Evolutionary conservation across 2,113 vertebrate species (phyloP).

Genomic region (Dryoscopus gambensis): DNA sequence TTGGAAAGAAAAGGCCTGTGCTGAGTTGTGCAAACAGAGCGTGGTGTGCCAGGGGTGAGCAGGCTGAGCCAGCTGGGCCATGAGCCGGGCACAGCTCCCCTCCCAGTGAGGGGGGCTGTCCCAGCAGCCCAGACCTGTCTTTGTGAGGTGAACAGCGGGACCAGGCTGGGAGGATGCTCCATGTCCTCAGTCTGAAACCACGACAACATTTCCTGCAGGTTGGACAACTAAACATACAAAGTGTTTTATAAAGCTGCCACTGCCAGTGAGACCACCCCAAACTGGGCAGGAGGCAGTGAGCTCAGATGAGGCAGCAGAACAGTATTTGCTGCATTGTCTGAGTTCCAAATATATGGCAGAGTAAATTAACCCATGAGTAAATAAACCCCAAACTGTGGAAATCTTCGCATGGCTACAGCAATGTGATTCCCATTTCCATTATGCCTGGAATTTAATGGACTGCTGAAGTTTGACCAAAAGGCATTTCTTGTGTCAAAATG

Average conservation of each 20-base stretch:
- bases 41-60: not conserved
- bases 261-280: not conserved
- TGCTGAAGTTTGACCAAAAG: slow-evolving; percentile 58
- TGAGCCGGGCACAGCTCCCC: not conserved
- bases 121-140: not conserved
- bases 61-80: not conserved
- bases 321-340: not conserved
- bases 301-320: not conserved
- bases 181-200: fast-evolving
- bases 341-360: not conserved
- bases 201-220: not conserved
- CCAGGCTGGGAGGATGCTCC: not conserved
- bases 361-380: slow-evolving; percentile 37
- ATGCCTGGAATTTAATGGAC: slow-evolving; percentile 42
- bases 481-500: slow-evolving; percentile 64
- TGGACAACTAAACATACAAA: not conserved
- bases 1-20: not conserved
- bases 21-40: not conserved
- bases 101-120: not conserved
- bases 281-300: not conserved
- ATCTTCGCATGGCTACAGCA: slow-evolving; percentile 15
- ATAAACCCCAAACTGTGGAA: slow-evolving; percentile 14
- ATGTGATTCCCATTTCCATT: slow-evolving; percentile 44
- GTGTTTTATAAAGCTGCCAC: not conserved
- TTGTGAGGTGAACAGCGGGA: not conserved